These are phyloP conservation scores for Galemys pyrenaicus DNA, from an alignment of 2,113 vertebrate genomes.

Conservation along the genomic window DNA sequence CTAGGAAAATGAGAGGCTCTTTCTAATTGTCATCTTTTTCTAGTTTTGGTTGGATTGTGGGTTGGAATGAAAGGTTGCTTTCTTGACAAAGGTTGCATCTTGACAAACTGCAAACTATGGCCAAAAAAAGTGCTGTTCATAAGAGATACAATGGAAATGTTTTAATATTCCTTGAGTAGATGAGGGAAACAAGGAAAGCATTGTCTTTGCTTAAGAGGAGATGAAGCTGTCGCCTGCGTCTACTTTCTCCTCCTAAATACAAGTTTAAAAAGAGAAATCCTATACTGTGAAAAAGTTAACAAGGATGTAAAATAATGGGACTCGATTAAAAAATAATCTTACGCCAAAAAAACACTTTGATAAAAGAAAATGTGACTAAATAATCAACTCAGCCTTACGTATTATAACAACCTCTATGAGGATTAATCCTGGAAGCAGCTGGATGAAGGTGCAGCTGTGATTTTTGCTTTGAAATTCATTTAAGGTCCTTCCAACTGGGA, in stretches of 20 bases:
- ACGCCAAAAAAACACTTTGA: no score
- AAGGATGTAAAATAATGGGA: no score
- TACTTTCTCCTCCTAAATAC: neutral
- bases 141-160: neutral
- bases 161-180: neutral
- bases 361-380: neutral
- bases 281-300: no score
- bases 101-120: neutral
- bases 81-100: no score
- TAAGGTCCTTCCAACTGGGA: neutral
- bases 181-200: neutral
- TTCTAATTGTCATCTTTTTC: neutral
- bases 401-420: neutral
- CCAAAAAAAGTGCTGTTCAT: neutral
- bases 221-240: neutral
- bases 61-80: neutral
- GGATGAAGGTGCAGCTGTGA: neutral
- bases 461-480: neutral
- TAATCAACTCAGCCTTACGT: neutral
- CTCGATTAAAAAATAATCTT: no score
- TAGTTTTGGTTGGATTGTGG: neutral
- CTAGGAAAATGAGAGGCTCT: neutral
- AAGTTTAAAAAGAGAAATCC: neutral
- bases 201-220: neutral
- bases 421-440: neutral